Percentiles rank a stretch among this genome's conserved stretches.
phyloP scores from a whole-genome alignment of 1,140 invertebrate genomes.

The Nebria ingens region DNA sequence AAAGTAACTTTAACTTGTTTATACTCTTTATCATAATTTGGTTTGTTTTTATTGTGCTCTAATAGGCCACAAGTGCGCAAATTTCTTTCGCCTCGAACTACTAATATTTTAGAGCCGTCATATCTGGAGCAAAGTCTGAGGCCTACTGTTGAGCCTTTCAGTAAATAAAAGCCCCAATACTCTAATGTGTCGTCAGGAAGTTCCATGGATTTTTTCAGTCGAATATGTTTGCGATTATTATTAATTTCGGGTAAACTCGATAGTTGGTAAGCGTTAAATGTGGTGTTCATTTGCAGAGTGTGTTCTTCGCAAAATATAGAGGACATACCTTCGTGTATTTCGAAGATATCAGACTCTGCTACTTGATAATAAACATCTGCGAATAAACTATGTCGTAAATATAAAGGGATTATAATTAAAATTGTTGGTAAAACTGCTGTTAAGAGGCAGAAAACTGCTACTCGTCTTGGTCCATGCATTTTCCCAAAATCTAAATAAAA shows the following conservation, averaged over 20 bases:
- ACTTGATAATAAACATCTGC: constrained; percentile 62
- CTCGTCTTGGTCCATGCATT: constrained; percentile 64
- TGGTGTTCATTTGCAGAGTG: constrained; percentile 62
- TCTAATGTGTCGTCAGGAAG: constrained; percentile 76
- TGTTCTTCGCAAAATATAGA: constrained; percentile 69
- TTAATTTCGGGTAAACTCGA: constrained; percentile 54
- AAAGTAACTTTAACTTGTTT: constrained; percentile 57
- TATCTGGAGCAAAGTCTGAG: constrained; percentile 70
- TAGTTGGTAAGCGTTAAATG: constrained; percentile 75
- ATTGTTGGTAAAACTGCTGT: constrained; percentile 59
- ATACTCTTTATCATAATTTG: constrained; percentile 43
- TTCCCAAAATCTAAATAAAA: constrained; percentile 48
- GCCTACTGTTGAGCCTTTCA: constrained; percentile 61
- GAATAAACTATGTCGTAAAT: constrained; percentile 60
- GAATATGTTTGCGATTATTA: constrained; percentile 58
- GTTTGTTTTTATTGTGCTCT: constrained; percentile 54
- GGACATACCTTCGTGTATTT: constrained; percentile 65
- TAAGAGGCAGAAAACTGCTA: constrained; percentile 61
- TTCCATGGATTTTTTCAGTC: constrained; percentile 68
- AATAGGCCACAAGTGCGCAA: constrained; percentile 64
- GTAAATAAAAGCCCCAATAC: constrained; percentile 81
- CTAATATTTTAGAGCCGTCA: constrained; percentile 63
- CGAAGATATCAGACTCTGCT: constrained; percentile 70
- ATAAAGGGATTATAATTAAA: constrained; percentile 61
- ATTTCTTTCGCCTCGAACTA: constrained; percentile 65